Base-by-base conservation (phyloP, 2,113 vertebrate genomes). In the Ceyx cyanopectus region DNA sequence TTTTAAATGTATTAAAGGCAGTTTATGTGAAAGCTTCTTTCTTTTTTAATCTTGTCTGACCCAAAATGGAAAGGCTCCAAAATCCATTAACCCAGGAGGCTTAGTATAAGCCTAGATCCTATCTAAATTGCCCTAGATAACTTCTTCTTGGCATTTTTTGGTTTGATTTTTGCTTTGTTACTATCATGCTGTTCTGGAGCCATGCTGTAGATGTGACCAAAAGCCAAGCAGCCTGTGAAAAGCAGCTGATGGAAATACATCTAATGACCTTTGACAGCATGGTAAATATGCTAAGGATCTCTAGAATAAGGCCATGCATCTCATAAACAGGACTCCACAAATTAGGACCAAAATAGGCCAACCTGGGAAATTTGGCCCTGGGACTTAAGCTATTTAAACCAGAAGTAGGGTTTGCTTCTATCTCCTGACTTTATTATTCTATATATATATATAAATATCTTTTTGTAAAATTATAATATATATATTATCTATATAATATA, bases 1-100 rank as follows among this genome's bases (percentile, higher is more conserved):
- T 76, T 87, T 69, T 77, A 95, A 80, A 67, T 57, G 10, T 77
- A 93, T 85, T 95, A 95, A 96, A 94, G 66, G 54, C 70, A 82
- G 89, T 60, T 91, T 80, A 90, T 43, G 50, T 58, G 70, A 93
- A 96, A 96, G 89, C 58, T 80, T 88, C 86, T 90, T 73, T 76
- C 65, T 92, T 90, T 96, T 96, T 89, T 92, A 95, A 96, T 95
- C 93, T 92, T 69, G 63, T 96, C 92, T 97, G 94, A 95, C 87
- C 82, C 82, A 70, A 91, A 96, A 96, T 65, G 48, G 53, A 94
- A 92, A 92, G 37, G 27, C 56, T 95, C 53, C 63, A 70, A 93
- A 91, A 63, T 87, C 91, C 68, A 86, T 88, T 92, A 73, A 51
- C 41, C 50, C 65, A 57, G 80, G 53, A 90, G 69, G 77, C 81